phyloP scores from a whole-genome alignment of 2,888 invertebrate species.

The Hirudinaria manillensis region DNA sequence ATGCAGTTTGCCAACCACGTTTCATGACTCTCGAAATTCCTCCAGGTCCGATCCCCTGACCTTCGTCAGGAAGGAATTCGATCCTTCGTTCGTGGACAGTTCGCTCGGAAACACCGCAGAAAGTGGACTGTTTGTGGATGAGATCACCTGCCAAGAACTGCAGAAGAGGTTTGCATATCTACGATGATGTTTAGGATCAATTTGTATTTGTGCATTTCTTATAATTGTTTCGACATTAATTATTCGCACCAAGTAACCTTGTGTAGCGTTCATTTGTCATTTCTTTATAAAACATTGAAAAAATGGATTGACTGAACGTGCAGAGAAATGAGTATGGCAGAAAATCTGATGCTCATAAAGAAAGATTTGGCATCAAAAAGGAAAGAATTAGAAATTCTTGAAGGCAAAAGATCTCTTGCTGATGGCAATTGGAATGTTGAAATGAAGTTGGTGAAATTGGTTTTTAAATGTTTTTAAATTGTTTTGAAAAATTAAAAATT shows the following conservation, averaged over 20 bases:
- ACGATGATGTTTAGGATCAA: neutral
- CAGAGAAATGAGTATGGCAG: constrained; percentile 7
- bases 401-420: neutral
- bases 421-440: neutral
- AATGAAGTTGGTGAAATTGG: neutral
- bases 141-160: neutral
- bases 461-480: no score
- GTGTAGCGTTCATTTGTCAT: no score
- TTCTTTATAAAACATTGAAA: no score
- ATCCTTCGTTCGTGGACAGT: neutral
- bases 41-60: constrained; percentile 18
- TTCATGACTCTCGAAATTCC: no score
- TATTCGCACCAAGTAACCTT: no score
- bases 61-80: constrained; percentile 14
- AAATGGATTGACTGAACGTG: neutral
- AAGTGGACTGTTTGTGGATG: constrained; percentile 6
- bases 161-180: constrained; percentile 19
- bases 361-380: constrained; percentile 17
- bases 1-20: no score
- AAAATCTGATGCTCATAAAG: constrained; percentile 17
- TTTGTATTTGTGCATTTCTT: no score
- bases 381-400: constrained; percentile 18
- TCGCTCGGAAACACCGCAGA: neutral
- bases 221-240: no score
- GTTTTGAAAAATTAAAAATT: no score